These are phyloP conservation scores for Argynnis bischoffii DNA, from an alignment of 2,888 invertebrate genomes.

Conservation along the genomic window DNA sequence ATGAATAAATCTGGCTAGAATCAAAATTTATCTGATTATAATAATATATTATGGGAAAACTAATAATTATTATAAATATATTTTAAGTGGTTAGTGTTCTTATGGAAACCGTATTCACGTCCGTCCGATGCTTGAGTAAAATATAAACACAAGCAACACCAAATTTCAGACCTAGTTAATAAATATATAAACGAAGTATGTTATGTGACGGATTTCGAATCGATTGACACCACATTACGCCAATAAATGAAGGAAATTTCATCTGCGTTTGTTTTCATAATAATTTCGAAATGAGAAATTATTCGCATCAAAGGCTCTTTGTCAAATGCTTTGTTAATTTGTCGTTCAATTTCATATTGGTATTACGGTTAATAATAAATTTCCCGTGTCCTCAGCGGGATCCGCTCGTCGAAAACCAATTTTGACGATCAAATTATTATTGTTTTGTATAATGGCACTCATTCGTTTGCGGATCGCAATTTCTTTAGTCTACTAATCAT, in stretches of 20 bases:
- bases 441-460: neutral
- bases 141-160: no score
- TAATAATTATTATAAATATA: no score
- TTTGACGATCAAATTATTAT: slow-evolving; percentile 13
- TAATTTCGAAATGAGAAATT: slow-evolving; percentile 32
- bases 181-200: neutral
- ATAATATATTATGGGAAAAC: no score
- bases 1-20: no score
- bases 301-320: slow-evolving; percentile 30
- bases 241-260: slow-evolving; percentile 2
- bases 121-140: no score
- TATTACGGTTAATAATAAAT: slow-evolving; percentile 25
- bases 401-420: slow-evolving; percentile 4
- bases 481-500: neutral
- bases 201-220: neutral
- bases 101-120: no score
- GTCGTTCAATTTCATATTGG: slow-evolving; percentile 15
- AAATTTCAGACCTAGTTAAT: no score
- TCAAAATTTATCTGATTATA: no score
- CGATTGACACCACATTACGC: neutral
- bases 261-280: slow-evolving; percentile 19
- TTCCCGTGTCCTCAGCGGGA: slow-evolving; percentile 4
- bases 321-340: slow-evolving; percentile 27
- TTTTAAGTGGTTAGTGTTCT: no score
- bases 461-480: neutral